A percentile compares a stretch with the other conserved stretches of the same genome.
phyloP scores from a whole-genome alignment of 1,140 invertebrate species.

The Brachionus calyciflorus region DNA sequence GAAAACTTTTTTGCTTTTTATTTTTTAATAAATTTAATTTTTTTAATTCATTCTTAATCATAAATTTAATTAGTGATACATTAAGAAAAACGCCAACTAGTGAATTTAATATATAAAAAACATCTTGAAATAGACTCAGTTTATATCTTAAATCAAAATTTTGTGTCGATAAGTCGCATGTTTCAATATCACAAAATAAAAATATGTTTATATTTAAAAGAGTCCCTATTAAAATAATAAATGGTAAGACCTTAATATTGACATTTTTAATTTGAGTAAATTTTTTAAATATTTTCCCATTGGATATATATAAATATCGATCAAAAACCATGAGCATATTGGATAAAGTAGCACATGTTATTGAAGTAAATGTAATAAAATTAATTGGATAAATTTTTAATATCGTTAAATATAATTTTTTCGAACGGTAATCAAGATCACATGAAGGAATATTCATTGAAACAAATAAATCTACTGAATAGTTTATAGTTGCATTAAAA shows the following conservation, averaged over 20 bases:
- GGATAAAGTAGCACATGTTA: not conserved
- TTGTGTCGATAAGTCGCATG: too few relatives aligned
- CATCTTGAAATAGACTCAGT: too few relatives aligned
- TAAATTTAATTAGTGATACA: too few relatives aligned
- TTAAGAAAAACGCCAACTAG: too few relatives aligned
- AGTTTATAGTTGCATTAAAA: not conserved
- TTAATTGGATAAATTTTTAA: not conserved
- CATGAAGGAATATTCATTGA: not conserved
- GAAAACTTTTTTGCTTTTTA: too few relatives aligned
- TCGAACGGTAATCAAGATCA: not conserved
- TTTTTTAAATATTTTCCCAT: not conserved
- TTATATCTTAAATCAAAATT: too few relatives aligned
- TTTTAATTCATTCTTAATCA: too few relatives aligned
- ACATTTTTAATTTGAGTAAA: not conserved
- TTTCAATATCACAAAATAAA: too few relatives aligned
- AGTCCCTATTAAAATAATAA: not conserved
- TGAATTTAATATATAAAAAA: too few relatives aligned
- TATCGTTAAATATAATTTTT: not conserved
- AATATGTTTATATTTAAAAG: not conserved
- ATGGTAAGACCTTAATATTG: not conserved
- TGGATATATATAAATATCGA: not conserved
- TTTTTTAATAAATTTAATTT: too few relatives aligned
- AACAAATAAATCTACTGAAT: not conserved
- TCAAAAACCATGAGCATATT: slow-evolving; percentile 5
- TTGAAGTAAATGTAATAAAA: not conserved